A percentile compares a stretch with the other conserved stretches of the same genome.
These are phyloP conservation scores for Protaetia brevitarsis DNA, from an alignment of 1,140 invertebrate genomes.

Conservation along the genomic window DNA sequence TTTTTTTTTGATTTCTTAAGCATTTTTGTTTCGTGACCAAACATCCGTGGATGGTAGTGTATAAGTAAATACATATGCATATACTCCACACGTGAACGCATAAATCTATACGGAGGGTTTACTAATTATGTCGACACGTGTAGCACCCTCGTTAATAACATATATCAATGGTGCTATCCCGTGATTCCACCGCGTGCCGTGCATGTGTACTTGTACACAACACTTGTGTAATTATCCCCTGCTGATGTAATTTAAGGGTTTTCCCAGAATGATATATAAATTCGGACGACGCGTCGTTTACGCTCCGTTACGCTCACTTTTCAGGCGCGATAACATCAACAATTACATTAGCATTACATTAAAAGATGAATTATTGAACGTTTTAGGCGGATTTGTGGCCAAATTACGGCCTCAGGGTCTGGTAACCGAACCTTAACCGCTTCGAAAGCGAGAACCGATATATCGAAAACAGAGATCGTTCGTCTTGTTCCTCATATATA, in stretches of 20 bases:
- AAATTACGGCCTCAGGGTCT: background rate
- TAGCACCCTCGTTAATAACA: slow-evolving; percentile 8
- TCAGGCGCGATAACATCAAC: slow-evolving; percentile 1
- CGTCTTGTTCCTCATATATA: too few species aligned
- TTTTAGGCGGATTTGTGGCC: background rate
- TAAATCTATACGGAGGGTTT: too few species aligned
- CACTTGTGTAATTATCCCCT: slow-evolving; percentile 1
- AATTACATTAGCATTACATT: slow-evolving; percentile 17
- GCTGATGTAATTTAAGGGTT: slow-evolving; percentile 5
- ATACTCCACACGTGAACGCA: too few species aligned
- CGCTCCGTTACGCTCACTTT: background rate
- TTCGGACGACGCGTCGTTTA: slow-evolving; percentile 8
- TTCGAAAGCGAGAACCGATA: too few species aligned
- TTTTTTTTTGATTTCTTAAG: too few species aligned
- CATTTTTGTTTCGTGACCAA: too few species aligned
- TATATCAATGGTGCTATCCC: background rate
- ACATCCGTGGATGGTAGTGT: too few species aligned
- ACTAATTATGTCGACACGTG: slow-evolving; percentile 9
- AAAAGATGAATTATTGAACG: slow-evolving; percentile 13
- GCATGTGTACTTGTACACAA: background rate
- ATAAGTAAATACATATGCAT: too few species aligned
- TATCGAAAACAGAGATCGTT: too few species aligned
- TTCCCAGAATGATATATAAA: slow-evolving; percentile 15
- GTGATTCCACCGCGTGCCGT: background rate
- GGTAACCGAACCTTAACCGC: too few species aligned